Base-by-base conservation (phyloP, 2,888 invertebrate genomes). In the Drosophila fungiperda region DNA sequence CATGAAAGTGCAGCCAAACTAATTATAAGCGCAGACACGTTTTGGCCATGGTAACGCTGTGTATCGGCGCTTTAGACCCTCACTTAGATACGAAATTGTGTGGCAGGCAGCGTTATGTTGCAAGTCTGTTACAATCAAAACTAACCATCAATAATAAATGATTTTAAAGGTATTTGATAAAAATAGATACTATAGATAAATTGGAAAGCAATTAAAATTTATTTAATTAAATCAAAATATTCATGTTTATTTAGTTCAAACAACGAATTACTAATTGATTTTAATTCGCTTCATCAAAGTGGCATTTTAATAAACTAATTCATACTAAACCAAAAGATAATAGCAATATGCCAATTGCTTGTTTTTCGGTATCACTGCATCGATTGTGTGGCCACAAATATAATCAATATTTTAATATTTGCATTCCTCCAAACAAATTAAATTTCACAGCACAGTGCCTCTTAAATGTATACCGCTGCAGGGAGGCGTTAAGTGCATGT, bases 391-490 rank as follows among this genome's bases (percentile, higher is more conserved):
- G 29, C 57, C 50, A 17, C 33, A 60, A 65, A 57, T 57, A 9
- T 32, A 26, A 63, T 35, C 32, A 64, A 42, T 55, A 66, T 61
- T 53, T 35, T 15, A 36, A 5, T 36, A 58, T 65, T 55, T 53
- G 12, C 6, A 40, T 20, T 40, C 49, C n/a, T 1, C 35, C 20
- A 40, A 45, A 45, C 61, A 74, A 80, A 83, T 73, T 69, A 59
- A 83, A 83, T 83, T 77, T 68, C 36, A 75, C 57, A 58, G 66
- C 36, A 68, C 82, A 74, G 33, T 83, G 78, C 54, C 45, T 59
- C 36, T 38, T 33, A 70, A 59, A 49, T 64, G 58, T 68, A 52
- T 72, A 49, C 38, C 1, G n/a, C 49, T 40, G 40, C 49, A 45
- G 20, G 15, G 20, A 52, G 11, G 35, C 33, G 52, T 40, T 57